Conservation (phyloP, 2,113 vertebrate genomes). For the Nanger granti region DNA sequence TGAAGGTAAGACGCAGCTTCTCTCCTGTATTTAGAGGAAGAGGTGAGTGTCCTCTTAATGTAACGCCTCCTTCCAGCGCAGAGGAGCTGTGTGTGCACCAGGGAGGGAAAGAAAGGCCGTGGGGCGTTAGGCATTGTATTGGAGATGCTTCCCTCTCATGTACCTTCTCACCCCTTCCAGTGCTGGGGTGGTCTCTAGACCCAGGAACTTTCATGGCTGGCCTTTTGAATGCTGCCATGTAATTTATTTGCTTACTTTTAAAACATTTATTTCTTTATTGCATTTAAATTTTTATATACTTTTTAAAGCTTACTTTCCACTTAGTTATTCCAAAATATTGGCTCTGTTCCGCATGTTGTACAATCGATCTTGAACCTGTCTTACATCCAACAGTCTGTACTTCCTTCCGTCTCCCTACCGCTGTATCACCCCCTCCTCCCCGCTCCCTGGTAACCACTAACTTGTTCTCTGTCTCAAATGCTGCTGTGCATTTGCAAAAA, state of each 20-base stretch:
- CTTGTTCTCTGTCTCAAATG: background rate
- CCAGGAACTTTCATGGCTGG: fast-evolving
- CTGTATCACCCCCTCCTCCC: background rate
- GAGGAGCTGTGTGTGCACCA: background rate
- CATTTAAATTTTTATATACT: background rate
- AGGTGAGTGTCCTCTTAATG: background rate
- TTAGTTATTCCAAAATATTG: background rate
- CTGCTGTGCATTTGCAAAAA: background rate
- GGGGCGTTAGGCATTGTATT: background rate
- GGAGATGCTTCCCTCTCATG: background rate
- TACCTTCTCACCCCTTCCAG: background rate
- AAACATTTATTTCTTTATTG: background rate
- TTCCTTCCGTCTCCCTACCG: background rate
- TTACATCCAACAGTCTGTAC: background rate
- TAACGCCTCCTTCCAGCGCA: fast-evolving
- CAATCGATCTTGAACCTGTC: background rate
- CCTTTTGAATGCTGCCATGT: background rate
- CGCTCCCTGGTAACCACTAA: background rate
- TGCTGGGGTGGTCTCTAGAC: background rate
- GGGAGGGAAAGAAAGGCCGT: background rate
- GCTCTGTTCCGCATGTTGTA: background rate
- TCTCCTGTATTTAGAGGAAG: too few relatives aligned
- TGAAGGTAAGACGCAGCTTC: slow-evolving; percentile 81
- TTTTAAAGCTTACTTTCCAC: background rate
- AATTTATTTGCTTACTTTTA: background rate